phyloP scores from a whole-genome alignment of 1,140 invertebrate genomes.

The Pseudoatta argentina region DNA sequence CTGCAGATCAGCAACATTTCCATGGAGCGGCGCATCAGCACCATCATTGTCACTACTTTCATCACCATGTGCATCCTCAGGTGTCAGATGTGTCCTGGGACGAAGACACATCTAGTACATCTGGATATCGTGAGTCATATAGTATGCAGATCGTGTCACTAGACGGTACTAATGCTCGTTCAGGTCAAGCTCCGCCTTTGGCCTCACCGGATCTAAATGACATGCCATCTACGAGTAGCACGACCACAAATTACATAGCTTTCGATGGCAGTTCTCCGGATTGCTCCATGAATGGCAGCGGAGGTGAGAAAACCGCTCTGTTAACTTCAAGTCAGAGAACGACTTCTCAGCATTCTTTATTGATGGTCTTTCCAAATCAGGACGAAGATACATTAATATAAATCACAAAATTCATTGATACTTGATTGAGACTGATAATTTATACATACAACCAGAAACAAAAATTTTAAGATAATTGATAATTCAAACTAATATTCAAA shows the following conservation, averaged over 20 bases:
- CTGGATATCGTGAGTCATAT: constrained; percentile 91
- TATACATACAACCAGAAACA: neutral
- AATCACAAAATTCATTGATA: constrained; percentile 54
- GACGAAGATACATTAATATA: constrained; percentile 92
- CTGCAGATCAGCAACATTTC: constrained; percentile 69
- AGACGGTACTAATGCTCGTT: constrained; percentile 84
- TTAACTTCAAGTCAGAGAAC: constrained; percentile 85
- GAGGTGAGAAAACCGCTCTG: constrained; percentile 88
- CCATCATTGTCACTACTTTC: constrained; percentile 72
- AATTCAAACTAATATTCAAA: constrained; percentile 1
- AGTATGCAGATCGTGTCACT: constrained; percentile 87
- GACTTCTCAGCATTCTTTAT: constrained; percentile 89
- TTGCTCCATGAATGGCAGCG: constrained; percentile 88
- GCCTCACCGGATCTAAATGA: constrained; percentile 88
- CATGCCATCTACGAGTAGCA: constrained; percentile 88
- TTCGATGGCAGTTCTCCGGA: constrained; percentile 89
- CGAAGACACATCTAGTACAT: constrained; percentile 93
- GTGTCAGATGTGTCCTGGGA: constrained; percentile 89
- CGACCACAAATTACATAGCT: constrained; percentile 88
- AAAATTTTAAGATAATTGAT: neutral
- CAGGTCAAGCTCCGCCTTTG: constrained; percentile 87
- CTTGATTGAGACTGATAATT: constrained; percentile 48
- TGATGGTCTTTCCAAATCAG: constrained; percentile 90
- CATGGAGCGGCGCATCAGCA: constrained; percentile 62
- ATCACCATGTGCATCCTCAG: constrained; percentile 74